Conservation (phyloP, 2,888 invertebrate genomes). For the Dusona sp. region DNA sequence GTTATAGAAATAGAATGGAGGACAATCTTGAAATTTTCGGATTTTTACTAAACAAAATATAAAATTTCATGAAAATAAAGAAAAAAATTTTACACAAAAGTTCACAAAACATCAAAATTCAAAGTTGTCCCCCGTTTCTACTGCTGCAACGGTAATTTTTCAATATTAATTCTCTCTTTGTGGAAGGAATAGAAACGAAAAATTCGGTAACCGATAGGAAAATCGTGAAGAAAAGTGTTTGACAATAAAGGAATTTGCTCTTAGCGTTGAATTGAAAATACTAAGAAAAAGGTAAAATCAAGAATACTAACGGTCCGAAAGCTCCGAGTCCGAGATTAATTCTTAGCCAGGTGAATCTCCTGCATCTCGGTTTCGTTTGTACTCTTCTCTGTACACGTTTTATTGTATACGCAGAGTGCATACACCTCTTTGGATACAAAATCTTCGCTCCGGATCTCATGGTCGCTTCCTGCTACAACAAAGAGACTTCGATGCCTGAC, state of each 20-base stretch:
- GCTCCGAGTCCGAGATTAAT: not conserved
- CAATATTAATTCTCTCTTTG: too few species aligned
- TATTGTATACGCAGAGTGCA: not conserved
- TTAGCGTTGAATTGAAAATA: not conserved
- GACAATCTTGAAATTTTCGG: too few species aligned
- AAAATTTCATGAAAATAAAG: too few species aligned
- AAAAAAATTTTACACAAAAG: not conserved
- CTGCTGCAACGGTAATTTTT: too few species aligned
- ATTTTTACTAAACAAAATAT: too few species aligned
- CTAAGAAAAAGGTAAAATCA: not conserved
- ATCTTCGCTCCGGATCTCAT: conserved; percentile 66
- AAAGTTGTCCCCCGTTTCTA: too few species aligned
- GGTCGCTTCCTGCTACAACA: conserved; percentile 72
- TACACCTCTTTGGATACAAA: conserved; percentile 3
- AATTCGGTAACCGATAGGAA: not conserved
- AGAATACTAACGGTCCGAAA: not conserved
- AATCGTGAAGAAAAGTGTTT: not conserved
- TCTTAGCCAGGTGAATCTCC: not conserved
- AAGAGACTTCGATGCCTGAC: conserved; percentile 73
- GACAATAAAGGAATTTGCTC: not conserved
- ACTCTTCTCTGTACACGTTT: not conserved
- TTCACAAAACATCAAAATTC: too few species aligned
- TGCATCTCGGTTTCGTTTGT: conserved; percentile 7
- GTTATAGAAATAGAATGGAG: too few species aligned
- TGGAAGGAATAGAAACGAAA: too few species aligned